Base-by-base conservation (phyloP, 2,797 vertebrate species). In the Eulemur albifrons region DNA sequence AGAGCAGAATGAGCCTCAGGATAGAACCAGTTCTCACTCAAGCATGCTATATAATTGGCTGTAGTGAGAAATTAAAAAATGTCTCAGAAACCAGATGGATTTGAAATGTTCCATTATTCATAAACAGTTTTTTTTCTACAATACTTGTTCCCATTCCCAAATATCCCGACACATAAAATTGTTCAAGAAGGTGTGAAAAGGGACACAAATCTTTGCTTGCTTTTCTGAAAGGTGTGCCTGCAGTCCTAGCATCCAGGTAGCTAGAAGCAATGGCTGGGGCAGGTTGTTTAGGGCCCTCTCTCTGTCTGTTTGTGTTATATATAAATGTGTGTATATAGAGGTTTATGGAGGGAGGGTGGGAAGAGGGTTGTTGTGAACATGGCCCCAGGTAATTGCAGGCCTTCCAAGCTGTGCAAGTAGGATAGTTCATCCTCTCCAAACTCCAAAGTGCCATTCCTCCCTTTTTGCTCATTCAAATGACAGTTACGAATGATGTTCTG, bases 21-120 rank as follows among this genome's bases (percentile, higher is more conserved):
- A 99, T 98, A 99, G 98, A 99, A 98, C 98, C 97, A 98, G 98
- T 99, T 99, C 99, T 98, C 99, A 98, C 98, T 99, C 98, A 98
- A 98, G 98, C 98, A 98, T 99, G 98, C 98, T 98, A 99, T 99
- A 98, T 99, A 99, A 99, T 99, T 99, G 98, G 98, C 98, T 98
- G 98, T 97, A 98, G 98, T 97, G 98, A 98, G 98, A 98, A 98
- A 98, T 97, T 98, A 98, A 98, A 98, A 99, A 99, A 98, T 98
- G 98, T 98, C 98, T 98, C 98, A 45, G 98, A 98, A 99, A 99
- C 98, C 99, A 99, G 99, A 99, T 99, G 99, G 99, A 98, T 98
- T 98, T 98, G 98, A 99, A 99, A 99, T 99, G 98, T 99, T 99
- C 99, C 99, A 99, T 99, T 99, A 99, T 99, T 99, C 99, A 99